Conservation (phyloP, 2,888 invertebrate genomes). For the Metalampra italica region DNA sequence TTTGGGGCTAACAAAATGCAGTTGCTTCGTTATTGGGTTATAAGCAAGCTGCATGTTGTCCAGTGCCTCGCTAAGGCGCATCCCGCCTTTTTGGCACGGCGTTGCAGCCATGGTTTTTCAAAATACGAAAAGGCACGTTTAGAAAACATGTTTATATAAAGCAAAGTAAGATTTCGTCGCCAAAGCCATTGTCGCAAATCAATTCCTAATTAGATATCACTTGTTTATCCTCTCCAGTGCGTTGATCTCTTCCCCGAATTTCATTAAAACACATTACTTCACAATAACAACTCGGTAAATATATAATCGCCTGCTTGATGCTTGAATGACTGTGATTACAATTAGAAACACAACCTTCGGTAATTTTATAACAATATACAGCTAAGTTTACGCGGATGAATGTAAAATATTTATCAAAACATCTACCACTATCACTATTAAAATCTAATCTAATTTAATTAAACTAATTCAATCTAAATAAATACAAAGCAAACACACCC, state of each 20-base stretch:
- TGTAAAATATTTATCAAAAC: slow-evolving; percentile 9
- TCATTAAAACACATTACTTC: slow-evolving; percentile 7
- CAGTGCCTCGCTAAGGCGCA: slow-evolving; percentile 83
- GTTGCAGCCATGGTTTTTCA: slow-evolving; percentile 52
- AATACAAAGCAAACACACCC: slow-evolving; percentile 67
- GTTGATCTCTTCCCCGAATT: slow-evolving; percentile 11
- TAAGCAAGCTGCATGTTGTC: slow-evolving; percentile 86
- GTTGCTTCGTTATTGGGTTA: slow-evolving; percentile 85
- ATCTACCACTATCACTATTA: slow-evolving; percentile 15
- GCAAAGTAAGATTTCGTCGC: slow-evolving; percentile 21
- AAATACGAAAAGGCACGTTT: slow-evolving; percentile 31
- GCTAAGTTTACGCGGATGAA: slow-evolving; percentile 14
- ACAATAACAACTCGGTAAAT: slow-evolving; percentile 5
- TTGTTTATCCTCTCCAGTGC: slow-evolving; percentile 9
- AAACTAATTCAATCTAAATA: slow-evolving; percentile 22
- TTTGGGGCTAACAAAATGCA: slow-evolving; percentile 80
- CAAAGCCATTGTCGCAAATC: slow-evolving; percentile 34
- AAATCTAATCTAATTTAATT: slow-evolving; percentile 27
- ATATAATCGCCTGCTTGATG: neutral
- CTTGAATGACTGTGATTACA: slow-evolving; percentile 3
- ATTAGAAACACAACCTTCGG: slow-evolving; percentile 10
- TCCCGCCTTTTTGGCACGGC: slow-evolving; percentile 73
- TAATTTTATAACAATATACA: slow-evolving; percentile 4
- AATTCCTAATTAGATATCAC: slow-evolving; percentile 10
- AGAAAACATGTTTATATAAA: slow-evolving; percentile 34